Base-by-base conservation (phyloP, 30 jellyfish, hydroid and myxozoan species). In the Pelagia noctiluca region DNA sequence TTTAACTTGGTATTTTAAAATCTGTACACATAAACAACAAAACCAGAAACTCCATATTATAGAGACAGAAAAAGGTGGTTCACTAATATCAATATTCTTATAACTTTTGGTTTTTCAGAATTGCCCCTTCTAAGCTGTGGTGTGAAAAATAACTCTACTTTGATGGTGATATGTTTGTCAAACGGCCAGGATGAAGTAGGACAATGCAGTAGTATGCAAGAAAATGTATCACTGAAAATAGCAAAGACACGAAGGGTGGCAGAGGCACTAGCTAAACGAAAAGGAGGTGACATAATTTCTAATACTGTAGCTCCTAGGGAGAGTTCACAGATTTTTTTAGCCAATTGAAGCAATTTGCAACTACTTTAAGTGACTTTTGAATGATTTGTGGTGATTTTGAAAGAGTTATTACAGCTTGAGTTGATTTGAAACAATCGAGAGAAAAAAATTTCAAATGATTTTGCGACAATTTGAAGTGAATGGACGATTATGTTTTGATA, bases 181-280 rank as follows among this genome's bases (percentile, higher is more conserved):
- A 42, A 42, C 16, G 57, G 8, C 16, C 12, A 42, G 16, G 57
- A 5, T 8, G 57, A 42, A 42, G 57, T 5, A 42, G 16, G 57
- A 16, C 8, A 42, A 42, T 8, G 57, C 16, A 5, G 12, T 42
- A 16, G 12, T 5, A 23, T 4, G 72, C 22, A 35, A 19, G 28
- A 21, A 10, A 10, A 19, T 21, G 22, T 29, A 18, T 70, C 83
- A 23, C 25, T 29, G 29, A 18, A 25, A 31, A 38, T 25, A 29
- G 65, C 57, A 28, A 53, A 70, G 35, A 70, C 83, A 24, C 31
- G 47, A 35, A 70, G 35, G 60, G 35, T 70, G 0, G 83, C 73
- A 28, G 74, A 70, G 47, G 83, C 83, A 28, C 60, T 70, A 12
- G 83, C 83, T 5, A 70, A 46, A 36, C 57, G 83, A 35, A 70